These are phyloP conservation scores for Dasypus novemcinctus DNA, from an alignment of 2,113 vertebrate genomes.

Conservation along the genomic window DNA sequence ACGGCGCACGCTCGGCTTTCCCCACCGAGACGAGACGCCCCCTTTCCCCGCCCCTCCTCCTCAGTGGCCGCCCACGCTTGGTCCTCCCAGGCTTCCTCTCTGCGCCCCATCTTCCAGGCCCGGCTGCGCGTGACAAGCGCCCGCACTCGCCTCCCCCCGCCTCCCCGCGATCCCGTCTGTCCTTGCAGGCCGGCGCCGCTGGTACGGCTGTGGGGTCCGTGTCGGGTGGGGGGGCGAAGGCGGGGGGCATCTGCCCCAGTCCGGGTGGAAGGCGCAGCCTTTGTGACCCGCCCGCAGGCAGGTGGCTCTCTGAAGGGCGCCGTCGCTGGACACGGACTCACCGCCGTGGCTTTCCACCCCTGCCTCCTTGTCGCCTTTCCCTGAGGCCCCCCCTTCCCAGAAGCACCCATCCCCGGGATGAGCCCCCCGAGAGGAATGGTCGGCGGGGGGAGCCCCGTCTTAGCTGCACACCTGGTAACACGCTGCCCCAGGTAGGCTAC, in stretches of 20 bases:
- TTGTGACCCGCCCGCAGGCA: neutral
- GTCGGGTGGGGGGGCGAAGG: neutral
- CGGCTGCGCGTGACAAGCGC: neutral
- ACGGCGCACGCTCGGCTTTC: neutral
- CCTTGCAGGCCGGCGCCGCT: neutral
- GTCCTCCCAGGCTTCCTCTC: neutral
- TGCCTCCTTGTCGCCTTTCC: no score
- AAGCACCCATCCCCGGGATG: neutral
- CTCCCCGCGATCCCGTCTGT: no score
- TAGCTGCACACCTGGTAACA: no score
- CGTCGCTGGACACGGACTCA: no score
- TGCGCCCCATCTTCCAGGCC: neutral
- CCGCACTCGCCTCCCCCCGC: no score
- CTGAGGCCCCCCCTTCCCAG: no score
- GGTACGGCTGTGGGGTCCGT: neutral
- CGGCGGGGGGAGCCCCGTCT: no score
- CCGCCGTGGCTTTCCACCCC: no score
- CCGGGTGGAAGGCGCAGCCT: neutral
- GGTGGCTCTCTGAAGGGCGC: no score
- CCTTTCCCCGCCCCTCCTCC: neutral
- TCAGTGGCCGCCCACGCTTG: neutral
- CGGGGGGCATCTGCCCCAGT: neutral
- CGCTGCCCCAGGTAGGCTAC: neutral
- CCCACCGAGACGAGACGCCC: neutral
- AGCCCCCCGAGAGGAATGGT: neutral